phyloP scores from a whole-genome alignment of 2,888 invertebrate species.

The Drosophila atroscutellata region DNA sequence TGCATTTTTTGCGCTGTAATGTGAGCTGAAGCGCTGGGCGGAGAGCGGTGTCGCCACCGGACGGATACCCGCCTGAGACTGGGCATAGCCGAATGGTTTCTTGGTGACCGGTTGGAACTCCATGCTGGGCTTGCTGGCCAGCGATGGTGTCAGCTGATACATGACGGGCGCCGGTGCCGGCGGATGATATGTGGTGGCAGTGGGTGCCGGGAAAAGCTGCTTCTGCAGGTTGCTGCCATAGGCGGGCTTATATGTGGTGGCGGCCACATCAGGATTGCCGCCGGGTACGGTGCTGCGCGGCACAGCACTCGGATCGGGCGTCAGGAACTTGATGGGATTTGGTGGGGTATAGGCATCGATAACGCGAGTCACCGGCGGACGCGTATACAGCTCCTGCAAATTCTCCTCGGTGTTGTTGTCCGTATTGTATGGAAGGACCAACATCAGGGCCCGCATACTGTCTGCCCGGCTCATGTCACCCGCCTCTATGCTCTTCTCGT shows the following conservation, averaged over 20 bases:
- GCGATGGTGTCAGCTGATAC: constrained; percentile 67
- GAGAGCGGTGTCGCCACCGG: constrained; percentile 11
- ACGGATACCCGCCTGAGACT: constrained; percentile 1
- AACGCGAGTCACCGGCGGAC: constrained; percentile 84
- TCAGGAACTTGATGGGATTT: constrained; percentile 79
- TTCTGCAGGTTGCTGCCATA: constrained; percentile 56
- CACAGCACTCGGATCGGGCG: constrained; percentile 72
- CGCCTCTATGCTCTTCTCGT: constrained; percentile 83
- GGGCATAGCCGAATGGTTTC: constrained; percentile 30
- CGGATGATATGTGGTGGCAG: constrained; percentile 80
- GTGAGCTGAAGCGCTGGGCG: constrained; percentile 84
- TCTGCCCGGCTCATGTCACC: constrained; percentile 84
- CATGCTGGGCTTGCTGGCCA: constrained; percentile 43
- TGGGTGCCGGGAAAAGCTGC: constrained; percentile 62
- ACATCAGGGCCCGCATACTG: constrained; percentile 84
- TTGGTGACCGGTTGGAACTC: constrained; percentile 69
- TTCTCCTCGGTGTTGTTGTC: constrained; percentile 83
- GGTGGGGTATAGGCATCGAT: constrained; percentile 82
- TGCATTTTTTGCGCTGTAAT: constrained; percentile 84
- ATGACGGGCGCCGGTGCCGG: constrained; percentile 69
- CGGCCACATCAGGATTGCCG: constrained; percentile 82
- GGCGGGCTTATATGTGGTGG: constrained; percentile 86
- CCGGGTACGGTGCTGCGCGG: constrained; percentile 75
- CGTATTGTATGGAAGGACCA: constrained; percentile 84
- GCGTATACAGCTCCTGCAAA: constrained; percentile 84